These are phyloP conservation scores for Chunga burmeisteri DNA, from an alignment of 2,113 vertebrate genomes.

Conservation along the genomic window DNA sequence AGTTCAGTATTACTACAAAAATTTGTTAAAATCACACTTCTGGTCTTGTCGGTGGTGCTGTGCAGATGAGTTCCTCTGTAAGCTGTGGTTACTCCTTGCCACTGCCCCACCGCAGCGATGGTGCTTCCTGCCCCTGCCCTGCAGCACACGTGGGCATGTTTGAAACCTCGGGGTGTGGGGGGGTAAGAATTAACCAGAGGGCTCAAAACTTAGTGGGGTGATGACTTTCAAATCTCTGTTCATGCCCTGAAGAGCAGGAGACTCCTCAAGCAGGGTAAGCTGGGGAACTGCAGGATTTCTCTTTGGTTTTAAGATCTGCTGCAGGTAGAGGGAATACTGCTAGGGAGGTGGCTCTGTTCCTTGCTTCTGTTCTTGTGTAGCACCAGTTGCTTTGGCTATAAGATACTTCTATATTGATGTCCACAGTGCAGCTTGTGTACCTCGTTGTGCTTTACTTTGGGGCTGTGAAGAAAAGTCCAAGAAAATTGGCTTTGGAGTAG, in stretches of 20 bases:
- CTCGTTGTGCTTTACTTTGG: background rate
- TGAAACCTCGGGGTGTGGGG: background rate
- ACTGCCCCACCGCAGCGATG: fast-evolving
- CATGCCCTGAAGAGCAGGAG: background rate
- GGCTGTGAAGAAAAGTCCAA: background rate
- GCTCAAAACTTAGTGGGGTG: background rate
- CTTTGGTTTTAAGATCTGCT: background rate
- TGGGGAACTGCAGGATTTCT: background rate
- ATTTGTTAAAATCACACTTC: background rate
- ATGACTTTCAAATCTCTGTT: background rate
- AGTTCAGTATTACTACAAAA: background rate
- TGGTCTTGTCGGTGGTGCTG: background rate
- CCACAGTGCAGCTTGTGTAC: background rate
- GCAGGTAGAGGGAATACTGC: background rate
- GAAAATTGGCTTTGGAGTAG: background rate
- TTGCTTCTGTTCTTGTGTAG: background rate
- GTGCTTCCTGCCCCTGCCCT: background rate
- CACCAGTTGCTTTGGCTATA: background rate
- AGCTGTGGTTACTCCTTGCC: background rate
- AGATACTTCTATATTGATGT: background rate
- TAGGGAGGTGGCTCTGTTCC: background rate
- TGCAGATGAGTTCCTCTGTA: background rate
- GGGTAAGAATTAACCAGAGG: background rate
- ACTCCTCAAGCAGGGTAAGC: background rate
- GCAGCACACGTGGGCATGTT: background rate